Evolutionary conservation across 2,797 vertebrate genomes (phyloP), one percentile per base, ranked within the genome.

Genomic region (Amazonetta brasiliensis): DNA sequence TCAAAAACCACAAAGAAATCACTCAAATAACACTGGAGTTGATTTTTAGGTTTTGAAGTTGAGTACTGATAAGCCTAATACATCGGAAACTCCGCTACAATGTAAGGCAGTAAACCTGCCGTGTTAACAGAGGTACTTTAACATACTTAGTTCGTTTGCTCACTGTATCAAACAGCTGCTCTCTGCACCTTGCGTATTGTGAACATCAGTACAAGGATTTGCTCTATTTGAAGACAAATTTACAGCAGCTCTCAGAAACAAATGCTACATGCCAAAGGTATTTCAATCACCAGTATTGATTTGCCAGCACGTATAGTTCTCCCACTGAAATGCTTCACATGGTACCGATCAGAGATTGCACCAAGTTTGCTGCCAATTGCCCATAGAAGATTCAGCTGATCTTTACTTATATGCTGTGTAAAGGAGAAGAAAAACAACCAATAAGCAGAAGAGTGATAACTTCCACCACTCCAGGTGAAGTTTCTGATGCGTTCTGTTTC

Each of bases 1-100:
- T 97, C 93, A 97, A 87, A 97, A 98, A 94, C 95, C 94, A 97
- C 94, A 97, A 97, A 93, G 96, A 98, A 97, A 97, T 97, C 93
- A 92, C 91, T 97, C 92, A 55, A 92, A 43, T 84, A 97, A 88
- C 88, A 96, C 63, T 39, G 82, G 85, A 97, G 96, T 92, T 96
- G 92, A 93, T 87, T 97, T 97, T 94, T 93, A 95, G 93, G 95
- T 96, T 95, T 86, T 95, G 94, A 93, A 97, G 95, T 94, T 63
- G 83, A 97, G 92, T 81, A 73, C 94, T 64, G 96, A 98, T 98
- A 98, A 98, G 91, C 52, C 50, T 75, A 59, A 89, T 96, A 71
- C 41, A 90, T 72, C 14, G 68, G 94, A 95, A 97, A 96, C 95
- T 74, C 94, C 95, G 89, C 91, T 68, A 74, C 94, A 91, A 92